Percentiles rank a stretch among this genome's conserved stretches.
phyloP scores from a whole-genome alignment of 2,888 invertebrate genomes.

The Gortyna flavago region DNA sequence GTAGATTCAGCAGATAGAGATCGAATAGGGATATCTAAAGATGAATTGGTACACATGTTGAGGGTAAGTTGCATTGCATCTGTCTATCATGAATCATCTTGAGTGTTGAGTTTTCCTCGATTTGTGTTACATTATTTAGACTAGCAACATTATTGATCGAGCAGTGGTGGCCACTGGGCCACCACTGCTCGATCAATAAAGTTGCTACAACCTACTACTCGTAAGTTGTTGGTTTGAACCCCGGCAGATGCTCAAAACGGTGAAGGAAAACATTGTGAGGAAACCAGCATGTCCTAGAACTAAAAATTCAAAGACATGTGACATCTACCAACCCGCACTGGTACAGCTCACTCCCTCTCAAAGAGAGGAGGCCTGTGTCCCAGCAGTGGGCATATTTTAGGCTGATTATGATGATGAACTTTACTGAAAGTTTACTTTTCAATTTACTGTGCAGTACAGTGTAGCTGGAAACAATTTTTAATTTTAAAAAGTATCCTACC shows the following conservation, averaged over 20 bases:
- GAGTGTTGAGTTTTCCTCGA: constrained; percentile 2
- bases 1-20: constrained; percentile 99
- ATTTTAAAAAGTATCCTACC: no score
- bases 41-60: constrained; percentile 99
- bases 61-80: constrained; percentile 91
- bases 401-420: background rate
- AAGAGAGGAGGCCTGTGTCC: background rate
- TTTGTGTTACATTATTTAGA: background rate
- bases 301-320: background rate
- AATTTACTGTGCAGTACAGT: background rate
- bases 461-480: no score
- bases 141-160: background rate
- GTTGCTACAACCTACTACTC: background rate
- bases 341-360: background rate
- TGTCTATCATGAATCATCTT: background rate
- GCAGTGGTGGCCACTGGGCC: background rate
- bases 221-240: background rate
- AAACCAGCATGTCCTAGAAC: background rate
- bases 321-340: background rate
- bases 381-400: background rate
- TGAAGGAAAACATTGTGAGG: background rate
- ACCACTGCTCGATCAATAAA: no score
- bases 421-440: background rate
- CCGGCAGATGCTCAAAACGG: background rate
- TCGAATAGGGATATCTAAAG: constrained; percentile 99